Evolutionary conservation across 1,140 invertebrate genomes (phyloP), one percentile per base, ranked within the genome.

Genomic region (Myzus persicae): DNA sequence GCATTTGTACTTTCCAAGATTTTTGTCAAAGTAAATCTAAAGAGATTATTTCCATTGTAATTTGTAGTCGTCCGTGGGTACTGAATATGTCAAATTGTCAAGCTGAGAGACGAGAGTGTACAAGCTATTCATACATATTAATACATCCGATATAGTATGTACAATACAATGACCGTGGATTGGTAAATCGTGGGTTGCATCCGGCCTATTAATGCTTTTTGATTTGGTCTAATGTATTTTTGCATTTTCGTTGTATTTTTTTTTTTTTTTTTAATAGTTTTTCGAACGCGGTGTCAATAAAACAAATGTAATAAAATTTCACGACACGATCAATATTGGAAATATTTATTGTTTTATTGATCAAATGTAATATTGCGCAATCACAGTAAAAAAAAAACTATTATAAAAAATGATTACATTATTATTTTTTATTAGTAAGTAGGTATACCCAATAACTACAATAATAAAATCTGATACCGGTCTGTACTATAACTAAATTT

Each of bases 221-320:
- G n/a, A 90, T 90, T 54, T 24, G 46, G 48, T 54, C 22, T 36
- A 40, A 90, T 54, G 88, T 38, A 40, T 54, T 89, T 51, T 54
- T 54, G n/a, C 36, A 18, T 51, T 89, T 89, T 89, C 51, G 22
- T 31, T n/a, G 22, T 87, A 31, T 87, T 87, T 46, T n/a, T 85
- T 85, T 87, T 85, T 85, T 87, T 85, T n/a, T 87, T 87, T 46
- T 87, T 20, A n/a, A 48, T 46, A 85, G 84, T 46, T 6, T 87
- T n/a, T n/a, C 14, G 31, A 87, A 87, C n/a, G 38, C 20, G 2
- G 36, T 24, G 38, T 84, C 22, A 84, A 38, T 38, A 40, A 84
- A 84, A 84, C 38, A 24, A 84, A 67, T 84, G 36, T 38, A 84
- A 40, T 84, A 84, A 84, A 84, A 84, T 84, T 67, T 67, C 59